A percentile compares a stretch with the other conserved stretches of the same genome.
These are phyloP conservation scores for Bryconaethiops microstoma DNA, from an alignment of 2,797 vertebrate genomes.

Conservation along the genomic window DNA sequence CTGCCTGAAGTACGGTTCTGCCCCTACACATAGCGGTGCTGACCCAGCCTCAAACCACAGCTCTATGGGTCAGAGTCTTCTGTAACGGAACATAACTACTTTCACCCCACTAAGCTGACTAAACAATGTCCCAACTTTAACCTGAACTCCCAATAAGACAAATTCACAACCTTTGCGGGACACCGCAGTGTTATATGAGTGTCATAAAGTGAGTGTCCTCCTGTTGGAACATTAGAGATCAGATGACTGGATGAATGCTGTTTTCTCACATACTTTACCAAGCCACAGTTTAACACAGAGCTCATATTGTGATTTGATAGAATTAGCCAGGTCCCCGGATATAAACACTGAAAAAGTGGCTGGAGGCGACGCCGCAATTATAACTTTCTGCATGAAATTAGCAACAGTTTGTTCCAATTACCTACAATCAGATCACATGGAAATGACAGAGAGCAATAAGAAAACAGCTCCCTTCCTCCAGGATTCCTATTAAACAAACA, in stretches of 20 bases:
- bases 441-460: slow-evolving; percentile 77
- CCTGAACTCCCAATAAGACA: not conserved
- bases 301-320: slow-evolving; percentile 71
- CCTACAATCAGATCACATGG: slow-evolving; percentile 91
- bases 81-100: not conserved
- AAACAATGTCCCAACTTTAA: not conserved
- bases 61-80: not conserved
- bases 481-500: slow-evolving; percentile 46
- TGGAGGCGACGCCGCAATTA: slow-evolving; percentile 89
- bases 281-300: slow-evolving; percentile 62
- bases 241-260: slow-evolving; percentile 68
- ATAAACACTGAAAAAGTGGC: slow-evolving; percentile 77
- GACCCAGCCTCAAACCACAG: slow-evolving; percentile 7
- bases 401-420: slow-evolving; percentile 91
- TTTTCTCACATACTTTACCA: slow-evolving; percentile 61
- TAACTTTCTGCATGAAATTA: slow-evolving; percentile 92
- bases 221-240: slow-evolving; percentile 59
- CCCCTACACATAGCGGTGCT: not conserved
- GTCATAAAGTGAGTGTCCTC: slow-evolving; percentile 63
- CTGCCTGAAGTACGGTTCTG: slow-evolving; percentile 22
- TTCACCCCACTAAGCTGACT: not conserved
- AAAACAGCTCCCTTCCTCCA: slow-evolving; percentile 60
- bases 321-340: slow-evolving; percentile 70
- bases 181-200: slow-evolving; percentile 69
- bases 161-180: not conserved